These are phyloP conservation scores for Orchesella flavescens DNA, from an alignment of 2,888 invertebrate genomes.

Conservation along the genomic window DNA sequence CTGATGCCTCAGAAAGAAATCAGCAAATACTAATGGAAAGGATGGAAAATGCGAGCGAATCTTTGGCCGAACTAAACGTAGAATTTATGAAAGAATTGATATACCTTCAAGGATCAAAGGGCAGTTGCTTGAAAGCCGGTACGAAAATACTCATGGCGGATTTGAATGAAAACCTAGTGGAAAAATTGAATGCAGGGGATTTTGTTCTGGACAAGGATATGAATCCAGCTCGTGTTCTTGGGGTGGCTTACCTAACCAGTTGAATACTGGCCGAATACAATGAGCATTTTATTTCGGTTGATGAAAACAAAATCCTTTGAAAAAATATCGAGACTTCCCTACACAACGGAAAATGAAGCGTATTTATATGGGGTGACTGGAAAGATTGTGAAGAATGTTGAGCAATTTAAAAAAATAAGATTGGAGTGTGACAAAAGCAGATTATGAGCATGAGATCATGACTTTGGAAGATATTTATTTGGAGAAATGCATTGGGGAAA, in stretches of 20 bases:
- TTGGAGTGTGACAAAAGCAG: too few species aligned
- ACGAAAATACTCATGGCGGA: conserved; percentile 60
- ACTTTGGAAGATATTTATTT: too few species aligned
- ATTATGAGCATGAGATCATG: too few species aligned
- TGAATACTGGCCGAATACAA: conserved; percentile 63
- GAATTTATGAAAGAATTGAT: background rate
- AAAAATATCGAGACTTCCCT: background rate
- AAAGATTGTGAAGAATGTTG: background rate
- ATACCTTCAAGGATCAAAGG: background rate
- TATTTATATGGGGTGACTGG: background rate
- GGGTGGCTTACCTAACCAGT: conserved; percentile 55
- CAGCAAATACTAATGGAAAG: too few species aligned
- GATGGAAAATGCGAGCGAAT: background rate
- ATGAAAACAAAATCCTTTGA: background rate
- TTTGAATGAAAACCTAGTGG: conserved; percentile 40
- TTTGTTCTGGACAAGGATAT: conserved; percentile 56
- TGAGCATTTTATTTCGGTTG: conserved; percentile 33
- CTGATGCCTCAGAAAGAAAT: background rate
- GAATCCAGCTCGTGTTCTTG: conserved; percentile 46
- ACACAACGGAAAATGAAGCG: background rate
- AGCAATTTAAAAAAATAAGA: too few species aligned
- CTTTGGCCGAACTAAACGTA: too few species aligned
- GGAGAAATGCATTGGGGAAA: too few species aligned
- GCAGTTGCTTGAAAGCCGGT: conserved; percentile 51
- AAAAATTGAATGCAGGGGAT: conserved; percentile 56